Base-by-base conservation (phyloP, 2,888 invertebrate species). In the Melanostoma mellinum region DNA sequence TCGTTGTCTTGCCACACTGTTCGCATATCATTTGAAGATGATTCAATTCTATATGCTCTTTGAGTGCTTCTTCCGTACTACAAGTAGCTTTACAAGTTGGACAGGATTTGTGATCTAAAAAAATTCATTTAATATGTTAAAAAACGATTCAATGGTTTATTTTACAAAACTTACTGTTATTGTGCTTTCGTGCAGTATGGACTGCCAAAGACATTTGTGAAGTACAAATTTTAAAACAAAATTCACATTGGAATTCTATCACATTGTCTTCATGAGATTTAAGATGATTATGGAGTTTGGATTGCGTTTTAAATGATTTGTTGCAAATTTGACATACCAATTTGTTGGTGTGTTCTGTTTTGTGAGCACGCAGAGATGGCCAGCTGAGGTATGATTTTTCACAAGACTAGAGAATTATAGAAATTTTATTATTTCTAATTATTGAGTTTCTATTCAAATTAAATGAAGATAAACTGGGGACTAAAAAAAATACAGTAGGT, bases 201-300 rank as follows among this genome's bases (percentile, higher is more conserved):
- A 91, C 89, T 0, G 90, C 88, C 2, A 91, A 85, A 3, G 90
- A 89, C 90, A 90, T 90, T 86, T 89, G 89, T 0, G 90, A 88
- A 9, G 68, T 71, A 46, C 88, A 91, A 5, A 86, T 42, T 56
- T 90, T 90, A 3, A 87, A 74, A n/a, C 90, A 90, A 78, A 90
- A 90, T 67, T 89, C 89, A 32, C 90, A 90, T 5, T 86, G 80
- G 48, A 85, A 87, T 33, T 58, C 71, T 20, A 20, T 20, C 6
- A 65, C 74, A 36, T 74, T 78, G 6, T 72, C 81, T 0, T 74
- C 71, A 32, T 87, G 86, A 3, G 71, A 52, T 33, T 74, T 79
- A 5, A 71, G 33, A 32, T 84, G 84, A 32, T 8, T 38, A 38
- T 52, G 69, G 6, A 85, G 44, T 4, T 68, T 46, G 86, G 89